Base-by-base conservation (phyloP, 1,140 invertebrate genomes). In the Rhopalosiphum padi region DNA sequence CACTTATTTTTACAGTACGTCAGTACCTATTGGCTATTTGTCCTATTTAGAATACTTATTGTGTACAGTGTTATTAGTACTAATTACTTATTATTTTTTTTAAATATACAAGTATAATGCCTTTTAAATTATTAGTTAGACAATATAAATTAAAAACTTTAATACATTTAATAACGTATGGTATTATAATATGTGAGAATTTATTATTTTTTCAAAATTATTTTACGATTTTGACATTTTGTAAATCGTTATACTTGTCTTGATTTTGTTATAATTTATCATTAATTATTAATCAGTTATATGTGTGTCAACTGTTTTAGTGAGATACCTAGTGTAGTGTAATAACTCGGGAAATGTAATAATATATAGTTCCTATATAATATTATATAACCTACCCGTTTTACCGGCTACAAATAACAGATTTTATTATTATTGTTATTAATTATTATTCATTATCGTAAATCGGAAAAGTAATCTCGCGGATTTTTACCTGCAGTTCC, bases 401-500 rank as follows among this genome's bases (percentile, higher is more conserved):
- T 4, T 18, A n/a, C 3, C 25, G 55, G 9, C 30, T n/a, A n/a
- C 30, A n/a, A 35, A 37, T 7, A 37, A 37, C 21, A 23, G 8
- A 82, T 37, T 37, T 60, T 22, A 82, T 7, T 37, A 22, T 37
- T 21, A 22, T 82, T 9, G 68, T 35, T 35, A 18, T n/a, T 35
- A 68, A 30, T n/a, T 37, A 37, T 37, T 82, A 8, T 37, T 82
- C 35, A 7, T 22, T 82, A 82, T 88, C n/a, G 7, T 35, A 21
- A 35, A 35, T 37, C 11, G 48, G 48, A 88, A 35, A 35, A 23
- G 51, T 4, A 11, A 55, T 4, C 48, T 22, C 35, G 3, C 15
- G 35, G 89, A 35, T 68, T 68, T 43, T 91, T 91, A 91, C 90
- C 90, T 91, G 23, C 48, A 37, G 43, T 51, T 83, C 68, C 30